Percentiles rank a stretch among this genome's conserved stretches.
These are phyloP conservation scores for Lepidocyrtinus sp. DNA, from an alignment of 2,888 invertebrate species.

Conservation along the genomic window DNA sequence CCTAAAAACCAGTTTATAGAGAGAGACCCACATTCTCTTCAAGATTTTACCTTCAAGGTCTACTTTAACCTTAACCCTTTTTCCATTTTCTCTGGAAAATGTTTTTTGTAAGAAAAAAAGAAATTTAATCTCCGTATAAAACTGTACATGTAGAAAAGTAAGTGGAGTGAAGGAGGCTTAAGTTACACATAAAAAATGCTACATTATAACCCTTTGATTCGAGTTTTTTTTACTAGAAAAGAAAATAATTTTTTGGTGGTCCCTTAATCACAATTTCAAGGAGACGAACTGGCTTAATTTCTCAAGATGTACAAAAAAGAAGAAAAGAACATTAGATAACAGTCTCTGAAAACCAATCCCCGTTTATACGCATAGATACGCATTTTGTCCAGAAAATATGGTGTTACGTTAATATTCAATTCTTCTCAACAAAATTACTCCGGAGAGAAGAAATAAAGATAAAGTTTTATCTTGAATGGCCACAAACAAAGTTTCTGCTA, in stretches of 20 bases:
- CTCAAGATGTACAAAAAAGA: constrained; percentile 21
- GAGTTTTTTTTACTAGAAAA: constrained; percentile 7
- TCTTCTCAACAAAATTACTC: neutral
- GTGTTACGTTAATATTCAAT: too few species aligned
- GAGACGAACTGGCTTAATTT: constrained; percentile 49
- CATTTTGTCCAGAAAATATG: constrained; percentile 32
- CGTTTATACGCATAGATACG: neutral
- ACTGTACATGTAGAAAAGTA: constrained; percentile 38
- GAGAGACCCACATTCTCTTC: constrained; percentile 55
- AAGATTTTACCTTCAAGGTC: constrained; percentile 34
- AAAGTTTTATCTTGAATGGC: constrained; percentile 30
- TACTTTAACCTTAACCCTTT: constrained; percentile 48
- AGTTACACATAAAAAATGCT: constrained; percentile 25
- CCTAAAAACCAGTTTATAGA: constrained; percentile 68
- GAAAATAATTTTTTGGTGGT: constrained; percentile 48
- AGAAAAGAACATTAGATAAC: constrained; percentile 14
- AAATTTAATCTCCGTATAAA: constrained; percentile 51
- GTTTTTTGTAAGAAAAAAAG: constrained; percentile 32
- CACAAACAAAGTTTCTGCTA: constrained; percentile 14
- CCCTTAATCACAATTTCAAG: constrained; percentile 31
- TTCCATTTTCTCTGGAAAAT: constrained; percentile 1
- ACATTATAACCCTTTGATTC: too few species aligned
- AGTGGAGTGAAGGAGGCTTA: constrained; percentile 38
- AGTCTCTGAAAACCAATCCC: constrained; percentile 7
- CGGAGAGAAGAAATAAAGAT: constrained; percentile 50